Evolutionary conservation across 2,888 invertebrate genomes (phyloP).

Genomic region (Rotaria magnacalcarata): DNA sequence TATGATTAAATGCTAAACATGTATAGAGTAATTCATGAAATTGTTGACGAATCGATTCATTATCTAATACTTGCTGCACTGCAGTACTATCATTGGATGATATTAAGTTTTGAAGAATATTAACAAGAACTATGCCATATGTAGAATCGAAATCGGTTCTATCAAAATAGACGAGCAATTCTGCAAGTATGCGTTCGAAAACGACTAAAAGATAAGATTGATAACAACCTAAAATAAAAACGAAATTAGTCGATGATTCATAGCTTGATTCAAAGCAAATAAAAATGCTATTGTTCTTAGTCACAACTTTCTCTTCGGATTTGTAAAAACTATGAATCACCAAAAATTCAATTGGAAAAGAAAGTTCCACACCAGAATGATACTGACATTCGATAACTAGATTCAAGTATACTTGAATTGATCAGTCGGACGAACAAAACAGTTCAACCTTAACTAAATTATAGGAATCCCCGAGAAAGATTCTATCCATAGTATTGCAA

Average conservation of each 20-base stretch:
- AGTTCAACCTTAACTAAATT: too few species aligned
- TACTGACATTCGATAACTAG: too few species aligned
- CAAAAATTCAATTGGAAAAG: too few species aligned
- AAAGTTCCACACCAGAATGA: too few species aligned
- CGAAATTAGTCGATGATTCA: background rate
- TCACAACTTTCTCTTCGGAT: too few species aligned
- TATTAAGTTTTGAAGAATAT: background rate
- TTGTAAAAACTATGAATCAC: too few species aligned
- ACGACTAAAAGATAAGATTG: background rate
- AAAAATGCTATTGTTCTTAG: too few species aligned
- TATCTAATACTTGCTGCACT: background rate
- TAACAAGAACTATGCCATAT: background rate
- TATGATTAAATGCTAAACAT: background rate
- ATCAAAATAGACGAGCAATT: background rate
- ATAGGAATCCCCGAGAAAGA: too few species aligned
- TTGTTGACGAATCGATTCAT: background rate
- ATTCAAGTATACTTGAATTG: too few species aligned
- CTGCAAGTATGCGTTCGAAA: background rate
- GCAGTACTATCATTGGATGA: background rate
- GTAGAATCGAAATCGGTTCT: background rate
- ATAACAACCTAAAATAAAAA: background rate
- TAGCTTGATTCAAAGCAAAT: too few species aligned
- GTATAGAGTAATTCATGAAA: background rate
- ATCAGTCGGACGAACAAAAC: too few species aligned
- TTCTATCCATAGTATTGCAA: too few species aligned